Percentiles rank a stretch among this genome's conserved stretches.
Evolutionary conservation across 92 coral and sea anemone genomes (phyloP).

Genomic region (Epizoanthus illoricatus): DNA sequence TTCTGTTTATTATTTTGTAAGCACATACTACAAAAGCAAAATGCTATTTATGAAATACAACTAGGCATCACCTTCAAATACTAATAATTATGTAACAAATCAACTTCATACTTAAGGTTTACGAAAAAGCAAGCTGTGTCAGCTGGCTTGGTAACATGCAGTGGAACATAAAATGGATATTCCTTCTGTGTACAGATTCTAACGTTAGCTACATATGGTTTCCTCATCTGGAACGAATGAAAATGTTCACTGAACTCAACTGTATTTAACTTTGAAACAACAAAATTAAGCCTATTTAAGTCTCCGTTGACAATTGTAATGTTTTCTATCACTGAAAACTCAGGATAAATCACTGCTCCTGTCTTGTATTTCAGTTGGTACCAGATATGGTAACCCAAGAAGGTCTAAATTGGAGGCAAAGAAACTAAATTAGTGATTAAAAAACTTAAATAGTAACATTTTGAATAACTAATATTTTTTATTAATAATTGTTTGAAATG

Average conservation of each 20-base stretch:
- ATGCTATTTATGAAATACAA: not conserved
- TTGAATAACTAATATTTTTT: no score
- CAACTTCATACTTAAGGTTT: constrained; percentile 44
- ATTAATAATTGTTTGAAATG: no score
- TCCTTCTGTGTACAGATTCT: constrained; percentile 46
- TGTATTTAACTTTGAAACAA: constrained; percentile 44
- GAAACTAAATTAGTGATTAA: not conserved
- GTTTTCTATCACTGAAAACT: constrained; percentile 50
- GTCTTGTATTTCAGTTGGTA: constrained; percentile 46
- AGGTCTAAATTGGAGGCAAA: constrained; percentile 25
- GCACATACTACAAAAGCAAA: no score
- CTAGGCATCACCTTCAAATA: not conserved
- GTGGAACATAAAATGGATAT: constrained; percentile 47
- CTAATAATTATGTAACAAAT: constrained; percentile 18
- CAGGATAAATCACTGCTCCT: constrained; percentile 50
- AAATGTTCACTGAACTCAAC: constrained; percentile 49
- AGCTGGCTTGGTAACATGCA: constrained; percentile 47
- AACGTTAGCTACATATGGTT: constrained; percentile 31
- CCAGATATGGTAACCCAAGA: constrained; percentile 53
- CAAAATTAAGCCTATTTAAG: constrained; percentile 44
- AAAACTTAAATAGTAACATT: no score
- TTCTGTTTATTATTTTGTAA: no score
- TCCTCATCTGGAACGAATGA: constrained; percentile 45
- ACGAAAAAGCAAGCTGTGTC: constrained; percentile 34
- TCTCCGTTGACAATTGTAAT: constrained; percentile 51